Conservation (phyloP, 2,797 vertebrate genomes). For the Acanthurus leucopareius region DNA sequence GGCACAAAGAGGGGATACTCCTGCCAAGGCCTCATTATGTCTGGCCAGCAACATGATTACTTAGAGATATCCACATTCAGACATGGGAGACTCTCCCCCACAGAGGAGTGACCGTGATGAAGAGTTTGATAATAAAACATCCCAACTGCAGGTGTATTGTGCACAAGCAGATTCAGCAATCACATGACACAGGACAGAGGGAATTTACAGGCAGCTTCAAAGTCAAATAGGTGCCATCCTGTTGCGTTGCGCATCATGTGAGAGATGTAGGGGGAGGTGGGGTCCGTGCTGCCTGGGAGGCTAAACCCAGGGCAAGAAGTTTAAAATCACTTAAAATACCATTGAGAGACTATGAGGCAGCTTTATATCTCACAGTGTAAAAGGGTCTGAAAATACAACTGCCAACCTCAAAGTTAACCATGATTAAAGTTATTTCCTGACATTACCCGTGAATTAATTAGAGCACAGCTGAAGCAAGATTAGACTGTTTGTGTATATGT, state of each 20-base stretch:
- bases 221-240: slow-evolving; percentile 14
- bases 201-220: background rate
- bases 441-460: slow-evolving; percentile 58
- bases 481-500: slow-evolving; percentile 37
- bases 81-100: background rate
- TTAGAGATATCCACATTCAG: background rate
- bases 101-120: slow-evolving; percentile 2
- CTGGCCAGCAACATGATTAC: background rate
- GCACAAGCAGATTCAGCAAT: slow-evolving; percentile 17
- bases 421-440: slow-evolving; percentile 58
- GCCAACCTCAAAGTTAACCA: slow-evolving; percentile 44
- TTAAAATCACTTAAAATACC: slow-evolving; percentile 10
- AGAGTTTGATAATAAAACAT: background rate
- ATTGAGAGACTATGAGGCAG: background rate
- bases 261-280: slow-evolving; percentile 5
- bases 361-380: slow-evolving; percentile 22
- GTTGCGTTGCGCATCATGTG: slow-evolving; percentile 5
- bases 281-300: slow-evolving; percentile 13
- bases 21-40: background rate
- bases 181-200: background rate
- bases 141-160: background rate
- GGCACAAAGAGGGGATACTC: background rate
- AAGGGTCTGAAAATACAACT: slow-evolving; percentile 36
- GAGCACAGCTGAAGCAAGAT: slow-evolving; percentile 41
- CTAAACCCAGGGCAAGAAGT: slow-evolving; percentile 25